These are phyloP conservation scores for Agonopterix arenella DNA, from an alignment of 2,888 invertebrate genomes.

Conservation along the genomic window DNA sequence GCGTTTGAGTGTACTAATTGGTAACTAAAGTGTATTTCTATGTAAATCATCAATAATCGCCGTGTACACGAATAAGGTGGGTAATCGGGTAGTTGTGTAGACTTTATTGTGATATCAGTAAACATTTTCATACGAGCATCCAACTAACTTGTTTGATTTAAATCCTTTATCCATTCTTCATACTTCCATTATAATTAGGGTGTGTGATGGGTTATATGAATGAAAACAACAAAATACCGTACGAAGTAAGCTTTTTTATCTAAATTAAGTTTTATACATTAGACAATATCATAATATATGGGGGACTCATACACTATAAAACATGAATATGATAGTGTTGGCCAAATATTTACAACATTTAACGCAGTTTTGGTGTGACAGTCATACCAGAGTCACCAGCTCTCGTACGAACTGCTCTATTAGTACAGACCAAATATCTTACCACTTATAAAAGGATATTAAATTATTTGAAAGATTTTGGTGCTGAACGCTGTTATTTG, in stretches of 20 bases:
- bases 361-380: constrained; percentile 1
- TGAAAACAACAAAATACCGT: constrained; percentile 51
- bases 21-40: constrained; percentile 22
- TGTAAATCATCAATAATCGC: constrained; percentile 59
- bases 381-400: constrained; percentile 1
- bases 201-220: constrained; percentile 10
- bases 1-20: constrained; percentile 40
- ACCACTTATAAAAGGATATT: not conserved
- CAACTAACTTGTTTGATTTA: constrained; percentile 39
- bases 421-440: not conserved
- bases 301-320: constrained; percentile 53
- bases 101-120: constrained; percentile 77
- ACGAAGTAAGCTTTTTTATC: constrained; percentile 71
- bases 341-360: constrained; percentile 46
- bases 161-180: not conserved
- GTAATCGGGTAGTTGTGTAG: constrained; percentile 72
- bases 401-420: not conserved
- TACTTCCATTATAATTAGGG: constrained; percentile 3
- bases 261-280: constrained; percentile 62
- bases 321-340: constrained; percentile 35
- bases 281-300: constrained; percentile 49
- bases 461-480: constrained; percentile 9
- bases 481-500: constrained; percentile 20
- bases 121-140: constrained; percentile 78
- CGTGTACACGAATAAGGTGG: constrained; percentile 60